Evolutionary conservation across 2,797 vertebrate genomes (phyloP).

Genomic region (Salarias fasciatus): DNA sequence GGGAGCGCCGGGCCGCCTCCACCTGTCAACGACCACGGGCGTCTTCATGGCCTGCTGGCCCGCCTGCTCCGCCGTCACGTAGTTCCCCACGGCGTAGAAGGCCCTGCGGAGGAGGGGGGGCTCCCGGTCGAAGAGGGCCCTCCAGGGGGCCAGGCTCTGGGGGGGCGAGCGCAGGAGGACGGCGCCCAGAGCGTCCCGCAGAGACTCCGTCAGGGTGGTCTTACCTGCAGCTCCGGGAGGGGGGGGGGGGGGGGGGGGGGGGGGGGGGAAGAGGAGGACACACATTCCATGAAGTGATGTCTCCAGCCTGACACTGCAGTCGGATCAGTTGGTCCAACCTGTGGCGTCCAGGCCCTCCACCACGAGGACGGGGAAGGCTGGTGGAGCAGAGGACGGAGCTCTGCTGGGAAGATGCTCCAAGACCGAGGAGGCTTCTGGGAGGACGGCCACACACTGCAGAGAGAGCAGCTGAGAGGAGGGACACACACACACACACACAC

Average conservation of each 20-base stretch:
- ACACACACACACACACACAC: too few relatives aligned
- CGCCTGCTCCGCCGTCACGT: conserved; percentile 91
- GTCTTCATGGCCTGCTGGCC: conserved; percentile 74
- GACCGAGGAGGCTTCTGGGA: conserved; percentile 87
- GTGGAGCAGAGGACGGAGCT: conserved; percentile 66
- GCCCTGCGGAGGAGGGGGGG: conserved; percentile 89
- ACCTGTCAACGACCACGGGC: conserved; percentile 95
- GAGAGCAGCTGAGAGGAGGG: conserved; percentile 42
- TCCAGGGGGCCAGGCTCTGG: conserved; percentile 86
- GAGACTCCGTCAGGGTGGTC: conserved; percentile 88
- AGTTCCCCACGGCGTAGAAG: conserved; percentile 95
- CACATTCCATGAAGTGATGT: too few relatives aligned
- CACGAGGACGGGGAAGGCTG: conserved; percentile 87
- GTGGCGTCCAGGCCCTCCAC: conserved; percentile 95
- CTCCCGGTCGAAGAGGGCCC: conserved; percentile 88
- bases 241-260: too few relatives aligned
- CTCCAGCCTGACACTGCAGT: too few relatives aligned
- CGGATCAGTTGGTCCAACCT: too few relatives aligned
- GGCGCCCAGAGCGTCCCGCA: conserved; percentile 83
- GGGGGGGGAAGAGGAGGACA: too few relatives aligned
- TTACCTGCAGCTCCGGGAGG: too few relatives aligned
- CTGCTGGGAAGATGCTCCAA: conserved; percentile 81
- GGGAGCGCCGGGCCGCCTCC: conserved; percentile 46
- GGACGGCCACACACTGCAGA: conserved; percentile 84
- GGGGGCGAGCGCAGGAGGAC: conserved; percentile 88